A percentile compares a stretch with the other conserved stretches of the same genome.
phyloP scores from a whole-genome alignment of 1,140 invertebrate genomes.

The Cardiocondyla obscurior region DNA sequence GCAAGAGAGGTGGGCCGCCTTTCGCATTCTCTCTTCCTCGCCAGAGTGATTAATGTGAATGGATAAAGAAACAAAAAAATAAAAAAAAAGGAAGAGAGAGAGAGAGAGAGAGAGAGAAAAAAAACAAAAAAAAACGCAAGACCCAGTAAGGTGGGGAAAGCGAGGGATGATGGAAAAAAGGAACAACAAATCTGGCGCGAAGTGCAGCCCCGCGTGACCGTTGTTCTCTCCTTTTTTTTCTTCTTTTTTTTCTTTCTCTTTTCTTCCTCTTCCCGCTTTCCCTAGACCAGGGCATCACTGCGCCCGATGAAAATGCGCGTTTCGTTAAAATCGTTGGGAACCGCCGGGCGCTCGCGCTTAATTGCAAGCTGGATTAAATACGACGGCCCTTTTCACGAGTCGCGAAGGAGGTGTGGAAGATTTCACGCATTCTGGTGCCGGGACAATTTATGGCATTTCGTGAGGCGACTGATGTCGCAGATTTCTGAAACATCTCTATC shows the following conservation, averaged over 20 bases:
- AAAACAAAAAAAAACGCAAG: constrained; percentile 46
- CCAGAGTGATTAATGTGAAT: constrained; percentile 68
- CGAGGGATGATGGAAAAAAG: constrained; percentile 41
- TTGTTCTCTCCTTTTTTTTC: constrained; percentile 20
- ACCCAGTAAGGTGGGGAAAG: not conserved
- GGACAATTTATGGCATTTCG: constrained; percentile 9
- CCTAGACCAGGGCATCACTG: constrained; percentile 2
- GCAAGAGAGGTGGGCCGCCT: constrained; percentile 10
- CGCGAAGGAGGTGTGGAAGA: not conserved
- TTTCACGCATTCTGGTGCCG: not conserved
- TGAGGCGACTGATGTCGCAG: not conserved
- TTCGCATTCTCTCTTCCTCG: constrained; percentile 12
- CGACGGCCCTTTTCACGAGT: constrained; percentile 20
- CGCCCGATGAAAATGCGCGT: constrained; percentile 41
- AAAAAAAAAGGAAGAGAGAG: not conserved
- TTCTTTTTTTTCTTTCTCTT: not conserved
- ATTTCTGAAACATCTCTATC: not conserved
- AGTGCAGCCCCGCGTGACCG: constrained; percentile 27
- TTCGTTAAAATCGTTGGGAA: constrained; percentile 67
- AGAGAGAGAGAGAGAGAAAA: constrained; percentile 34
- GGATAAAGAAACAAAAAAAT: constrained; percentile 64
- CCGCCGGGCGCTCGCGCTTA: constrained; percentile 48
- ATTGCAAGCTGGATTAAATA: constrained; percentile 45
- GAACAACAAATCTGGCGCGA: constrained; percentile 62
- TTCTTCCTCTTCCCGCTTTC: not conserved